Conservation (phyloP, 2,797 vertebrate genomes). For the Sebastes glaucus region DNA sequence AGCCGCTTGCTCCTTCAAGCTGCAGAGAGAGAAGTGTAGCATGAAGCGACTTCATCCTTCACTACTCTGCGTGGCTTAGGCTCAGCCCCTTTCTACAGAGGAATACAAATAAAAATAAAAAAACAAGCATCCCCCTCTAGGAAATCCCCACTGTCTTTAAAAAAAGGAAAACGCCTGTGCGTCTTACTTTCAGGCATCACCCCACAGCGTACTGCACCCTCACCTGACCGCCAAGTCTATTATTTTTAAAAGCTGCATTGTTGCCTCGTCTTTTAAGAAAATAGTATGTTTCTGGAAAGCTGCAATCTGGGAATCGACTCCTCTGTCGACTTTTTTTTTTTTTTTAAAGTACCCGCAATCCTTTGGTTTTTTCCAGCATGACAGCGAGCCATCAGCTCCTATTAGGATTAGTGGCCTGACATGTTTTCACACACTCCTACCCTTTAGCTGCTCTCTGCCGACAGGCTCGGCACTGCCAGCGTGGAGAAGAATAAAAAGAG, state of each 20-base stretch:
- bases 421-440: slow-evolving; percentile 76
- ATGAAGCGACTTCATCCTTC: slow-evolving; percentile 14
- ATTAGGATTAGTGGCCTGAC: slow-evolving; percentile 81
- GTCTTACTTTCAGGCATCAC: slow-evolving; percentile 17
- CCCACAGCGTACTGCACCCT: slow-evolving; percentile 11
- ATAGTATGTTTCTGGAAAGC: slow-evolving; percentile 66
- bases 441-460: slow-evolving; percentile 58
- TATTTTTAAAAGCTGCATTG: slow-evolving; percentile 48
- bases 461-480: slow-evolving; percentile 57
- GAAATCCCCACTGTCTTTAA: slow-evolving; percentile 33
- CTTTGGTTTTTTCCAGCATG: slow-evolving; percentile 76
- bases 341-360: slow-evolving; percentile 59
- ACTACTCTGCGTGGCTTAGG: not conserved
- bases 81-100: not conserved
- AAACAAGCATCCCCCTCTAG: slow-evolving; percentile 36
- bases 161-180: slow-evolving; percentile 10
- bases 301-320: slow-evolving; percentile 62
- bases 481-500: slow-evolving; percentile 30
- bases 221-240: slow-evolving; percentile 24
- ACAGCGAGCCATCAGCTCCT: slow-evolving; percentile 78
- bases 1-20: slow-evolving; percentile 17
- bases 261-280: slow-evolving; percentile 60
- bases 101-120: not conserved
- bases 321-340: slow-evolving; percentile 12
- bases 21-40: slow-evolving; percentile 23